Base-by-base conservation (phyloP, 37 sponge, comb jelly and placozoan species). In the Diacarnus erythraeanus region DNA sequence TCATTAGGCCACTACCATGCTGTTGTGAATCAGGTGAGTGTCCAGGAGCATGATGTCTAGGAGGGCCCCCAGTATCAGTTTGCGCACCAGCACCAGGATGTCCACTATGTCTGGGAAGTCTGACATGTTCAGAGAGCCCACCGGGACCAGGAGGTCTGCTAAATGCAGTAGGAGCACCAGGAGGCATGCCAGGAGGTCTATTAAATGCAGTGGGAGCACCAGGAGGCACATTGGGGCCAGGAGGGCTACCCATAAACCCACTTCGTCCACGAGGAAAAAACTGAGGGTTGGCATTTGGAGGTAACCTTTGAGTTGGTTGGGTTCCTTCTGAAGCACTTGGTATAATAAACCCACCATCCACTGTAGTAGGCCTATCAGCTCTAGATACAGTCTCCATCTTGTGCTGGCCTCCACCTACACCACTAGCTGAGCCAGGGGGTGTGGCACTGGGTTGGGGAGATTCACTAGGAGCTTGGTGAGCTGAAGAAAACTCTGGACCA, bases 221-320 rank as follows among this genome's bases (percentile, higher is more conserved):
- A 47, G 51, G 51, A 47, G 51, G 51, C 10, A 47, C 6, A 47
- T 12, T 12, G 12, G 10, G 6, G 10, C 51, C 51, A 47, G 51
- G 51, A 47, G 51, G 51, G n/a, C n/a, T n/a, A n/a, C n/a, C n/a
- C n/a, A n/a, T n/a, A n/a, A n/a, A n/a, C n/a, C n/a, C n/a, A n/a
- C n/a, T n/a, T 47, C 10, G 51, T 47, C 51, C 51, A 47, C 51
- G 51, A 47, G 51, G 51, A 12, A 47, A 47, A 12, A 47, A 47
- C 51, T 47, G 51, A 47, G 51, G 51, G n/a, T n/a, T n/a, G n/a
- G n/a, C n/a, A n/a, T n/a, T n/a, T 47, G 51, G 51, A 47, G 51
- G 51, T 12, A 47, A 47, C n/a, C n/a, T n/a, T 47, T 47, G 51
- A 47, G 51, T 6, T 15, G 6, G 51, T 12, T 15, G 6, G 51